Evolutionary conservation across 2,113 vertebrate genomes (phyloP).

Genomic region (Nerophis ophidion): DNA sequence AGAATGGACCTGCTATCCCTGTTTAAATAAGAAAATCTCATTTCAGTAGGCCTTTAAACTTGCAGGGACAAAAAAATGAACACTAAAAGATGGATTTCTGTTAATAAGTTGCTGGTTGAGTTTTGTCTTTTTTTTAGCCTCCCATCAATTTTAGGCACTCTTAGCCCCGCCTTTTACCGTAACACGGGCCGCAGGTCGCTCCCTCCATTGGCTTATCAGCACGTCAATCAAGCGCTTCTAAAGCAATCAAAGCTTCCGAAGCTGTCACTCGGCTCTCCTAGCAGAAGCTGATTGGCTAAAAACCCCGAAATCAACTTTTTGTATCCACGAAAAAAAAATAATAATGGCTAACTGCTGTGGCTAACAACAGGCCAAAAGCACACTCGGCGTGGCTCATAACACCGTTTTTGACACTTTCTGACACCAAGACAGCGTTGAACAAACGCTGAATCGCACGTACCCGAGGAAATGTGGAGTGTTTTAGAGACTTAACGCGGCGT

Average conservation of each 20-base stretch:
- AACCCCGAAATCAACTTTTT: slow-evolving; percentile 58
- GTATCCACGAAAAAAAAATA: slow-evolving; percentile 42
- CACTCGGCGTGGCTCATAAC: slow-evolving; percentile 34
- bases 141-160: slow-evolving; percentile 49
- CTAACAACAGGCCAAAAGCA: slow-evolving; percentile 59
- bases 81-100: too few relatives aligned
- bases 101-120: too few relatives aligned
- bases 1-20: too few relatives aligned
- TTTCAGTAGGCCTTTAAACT: too few relatives aligned
- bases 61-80: slow-evolving; percentile 13
- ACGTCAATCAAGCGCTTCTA: slow-evolving; percentile 40
- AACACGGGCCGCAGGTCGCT: slow-evolving; percentile 61
- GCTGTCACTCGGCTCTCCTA: slow-evolving; percentile 49
- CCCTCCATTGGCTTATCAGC: slow-evolving; percentile 46
- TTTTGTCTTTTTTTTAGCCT: slow-evolving; percentile 46
- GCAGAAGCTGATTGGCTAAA: slow-evolving; percentile 49
- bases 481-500: background rate
- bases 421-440: slow-evolving; percentile 20
- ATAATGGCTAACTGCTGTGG: slow-evolving; percentile 49
- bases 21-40: too few relatives aligned
- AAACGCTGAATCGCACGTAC: background rate
- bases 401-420: slow-evolving; percentile 8
- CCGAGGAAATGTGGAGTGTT: background rate
- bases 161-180: slow-evolving; percentile 71
- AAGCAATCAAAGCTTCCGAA: slow-evolving; percentile 25